A percentile compares a stretch with the other conserved stretches of the same genome.
Evolutionary conservation across 2,888 invertebrate genomes (phyloP).

Genomic region (Sarcophaga subvicina): DNA sequence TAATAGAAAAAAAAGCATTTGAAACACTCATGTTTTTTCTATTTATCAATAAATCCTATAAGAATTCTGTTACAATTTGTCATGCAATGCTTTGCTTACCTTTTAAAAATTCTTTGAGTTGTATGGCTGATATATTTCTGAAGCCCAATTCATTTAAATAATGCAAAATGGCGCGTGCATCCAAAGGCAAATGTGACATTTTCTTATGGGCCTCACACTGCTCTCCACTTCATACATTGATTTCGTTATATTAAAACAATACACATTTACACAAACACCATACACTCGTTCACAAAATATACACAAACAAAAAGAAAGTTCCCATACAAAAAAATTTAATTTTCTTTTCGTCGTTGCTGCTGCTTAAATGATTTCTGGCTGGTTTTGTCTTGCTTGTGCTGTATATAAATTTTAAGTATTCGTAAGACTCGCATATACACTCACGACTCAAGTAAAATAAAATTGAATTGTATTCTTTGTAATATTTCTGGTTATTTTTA

Average conservation of each 20-base stretch:
- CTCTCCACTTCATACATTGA: constrained; percentile 52
- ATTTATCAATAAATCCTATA: constrained; percentile 10
- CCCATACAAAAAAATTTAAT: constrained; percentile 46
- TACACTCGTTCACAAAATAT: constrained; percentile 48
- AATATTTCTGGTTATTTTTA: constrained; percentile 57
- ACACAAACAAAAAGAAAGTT: constrained; percentile 59
- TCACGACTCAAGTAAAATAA: constrained; percentile 37
- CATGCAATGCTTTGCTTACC: constrained; percentile 83
- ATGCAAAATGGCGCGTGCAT: constrained; percentile 88
- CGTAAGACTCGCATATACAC: constrained; percentile 54
- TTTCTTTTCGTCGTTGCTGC: constrained; percentile 21
- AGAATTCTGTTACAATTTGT: constrained; percentile 2
- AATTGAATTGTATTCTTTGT: constrained; percentile 53
- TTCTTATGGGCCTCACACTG: constrained; percentile 70
- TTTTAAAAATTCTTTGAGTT: constrained; percentile 90
- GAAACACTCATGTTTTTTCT: constrained; percentile 11
- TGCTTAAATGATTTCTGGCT: constrained; percentile 33
- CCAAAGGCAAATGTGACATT: constrained; percentile 83
- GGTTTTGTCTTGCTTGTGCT: constrained; percentile 23
- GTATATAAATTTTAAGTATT: constrained; percentile 61
- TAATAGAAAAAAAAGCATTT: constrained; percentile 24
- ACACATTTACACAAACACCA: constrained; percentile 27
- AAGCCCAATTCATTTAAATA: constrained; percentile 90
- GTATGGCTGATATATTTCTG: constrained; percentile 88
- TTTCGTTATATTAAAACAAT: constrained; percentile 40